A percentile compares a stretch with the other conserved stretches of the same genome.
phyloP scores from a whole-genome alignment of 2,113 vertebrate genomes.

The Sapajus apella region DNA sequence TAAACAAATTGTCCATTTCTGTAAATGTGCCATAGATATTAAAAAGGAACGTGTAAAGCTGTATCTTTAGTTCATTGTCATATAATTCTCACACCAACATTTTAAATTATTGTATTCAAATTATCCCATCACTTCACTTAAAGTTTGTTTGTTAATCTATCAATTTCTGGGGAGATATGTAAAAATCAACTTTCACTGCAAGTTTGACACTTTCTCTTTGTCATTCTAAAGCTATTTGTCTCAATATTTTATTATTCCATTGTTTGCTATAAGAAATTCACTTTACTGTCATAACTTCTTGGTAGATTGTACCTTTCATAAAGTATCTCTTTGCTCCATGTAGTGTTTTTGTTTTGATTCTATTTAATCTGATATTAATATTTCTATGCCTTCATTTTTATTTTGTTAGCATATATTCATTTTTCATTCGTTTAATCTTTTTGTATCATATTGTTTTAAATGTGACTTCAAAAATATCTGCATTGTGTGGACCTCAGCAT shows the following conservation, averaged over 20 bases:
- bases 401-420: conserved; percentile 33
- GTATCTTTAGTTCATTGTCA: background rate
- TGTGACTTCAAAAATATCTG: conserved; percentile 16
- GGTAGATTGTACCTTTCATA: background rate
- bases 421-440: conserved; percentile 1
- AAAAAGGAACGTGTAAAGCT: conserved; percentile 17
- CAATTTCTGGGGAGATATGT: conserved; percentile 3
- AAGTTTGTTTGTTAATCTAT: background rate
- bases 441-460: background rate
- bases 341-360: conserved; percentile 46
- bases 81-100: background rate
- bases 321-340: background rate
- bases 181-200: conserved; percentile 34
- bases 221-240: conserved; percentile 48
- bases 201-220: conserved; percentile 26
- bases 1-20: conserved; percentile 40
- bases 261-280: conserved; percentile 41
- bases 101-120: conserved; percentile 15
- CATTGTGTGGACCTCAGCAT: background rate
- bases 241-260: conserved; percentile 11
- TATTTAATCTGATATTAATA: conserved; percentile 39
- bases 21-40: background rate
- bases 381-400: conserved; percentile 10
- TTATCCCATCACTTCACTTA: conserved; percentile 9
- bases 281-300: conserved; percentile 17